Conservation (phyloP, 2,113 vertebrate species). For the Dermatemys mawii region DNA sequence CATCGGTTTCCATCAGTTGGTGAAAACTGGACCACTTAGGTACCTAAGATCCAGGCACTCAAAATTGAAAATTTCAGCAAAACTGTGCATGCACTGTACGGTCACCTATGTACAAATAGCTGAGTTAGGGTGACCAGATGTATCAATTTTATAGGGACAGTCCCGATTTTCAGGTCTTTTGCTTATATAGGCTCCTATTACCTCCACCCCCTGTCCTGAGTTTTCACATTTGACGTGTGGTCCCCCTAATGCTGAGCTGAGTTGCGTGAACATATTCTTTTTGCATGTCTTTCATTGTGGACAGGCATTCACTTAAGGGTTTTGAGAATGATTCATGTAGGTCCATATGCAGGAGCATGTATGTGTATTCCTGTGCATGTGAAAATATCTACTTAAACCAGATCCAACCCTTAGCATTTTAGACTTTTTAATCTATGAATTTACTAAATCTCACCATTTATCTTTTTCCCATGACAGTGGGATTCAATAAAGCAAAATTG, state of each 20-base stretch:
- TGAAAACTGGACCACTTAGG: background rate
- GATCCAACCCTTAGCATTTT: background rate
- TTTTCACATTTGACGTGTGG: too few species aligned
- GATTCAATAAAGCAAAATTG: background rate
- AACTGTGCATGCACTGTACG: background rate
- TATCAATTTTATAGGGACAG: too few species aligned
- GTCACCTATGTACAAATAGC: background rate
- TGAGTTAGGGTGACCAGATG: too few species aligned
- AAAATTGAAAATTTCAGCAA: background rate
- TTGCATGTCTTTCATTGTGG: background rate
- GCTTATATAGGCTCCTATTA: too few species aligned
- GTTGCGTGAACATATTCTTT: background rate
- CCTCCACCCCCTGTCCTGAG: too few species aligned
- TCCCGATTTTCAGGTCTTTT: too few species aligned
- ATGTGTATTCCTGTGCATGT: background rate
- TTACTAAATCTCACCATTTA: background rate
- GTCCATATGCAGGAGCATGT: background rate
- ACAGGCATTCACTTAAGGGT: fast-evolving
- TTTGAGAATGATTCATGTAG: background rate
- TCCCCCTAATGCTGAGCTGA: too few species aligned
- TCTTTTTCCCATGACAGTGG: background rate
- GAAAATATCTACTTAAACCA: background rate
- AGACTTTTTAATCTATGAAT: background rate
- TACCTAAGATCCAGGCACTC: background rate
- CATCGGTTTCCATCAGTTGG: background rate